These are phyloP conservation scores for Horisme vitalbata DNA, from an alignment of 2,888 invertebrate species.

Conservation along the genomic window DNA sequence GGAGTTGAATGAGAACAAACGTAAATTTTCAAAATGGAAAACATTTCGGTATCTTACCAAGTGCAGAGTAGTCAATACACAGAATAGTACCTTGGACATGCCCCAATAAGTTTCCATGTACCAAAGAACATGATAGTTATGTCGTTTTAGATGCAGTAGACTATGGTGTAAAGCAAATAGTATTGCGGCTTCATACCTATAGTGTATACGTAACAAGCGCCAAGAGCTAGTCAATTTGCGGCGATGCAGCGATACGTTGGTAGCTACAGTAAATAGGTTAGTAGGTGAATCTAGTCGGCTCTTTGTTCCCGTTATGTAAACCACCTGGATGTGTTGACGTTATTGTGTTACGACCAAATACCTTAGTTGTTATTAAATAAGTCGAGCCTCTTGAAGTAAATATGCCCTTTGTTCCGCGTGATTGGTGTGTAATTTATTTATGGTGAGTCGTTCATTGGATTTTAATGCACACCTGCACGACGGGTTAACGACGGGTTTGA, in stretches of 20 bases:
- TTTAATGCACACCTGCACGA: slow-evolving; percentile 16
- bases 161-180: neutral
- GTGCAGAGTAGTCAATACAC: no score
- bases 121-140: no score
- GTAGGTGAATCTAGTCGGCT: slow-evolving; percentile 48
- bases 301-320: slow-evolving; percentile 47
- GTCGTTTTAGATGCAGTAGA: no score
- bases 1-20: no score
- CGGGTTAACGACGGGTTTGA: no score
- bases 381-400: no score
- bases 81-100: no score
- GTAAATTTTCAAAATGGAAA: no score
- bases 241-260: slow-evolving; percentile 30
- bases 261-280: slow-evolving; percentile 47
- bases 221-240: slow-evolving; percentile 42
- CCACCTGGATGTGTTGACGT: slow-evolving; percentile 37
- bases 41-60: no score
- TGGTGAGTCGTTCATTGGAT: slow-evolving; percentile 1
- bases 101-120: no score
- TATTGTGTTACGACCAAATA: slow-evolving; percentile 40
- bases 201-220: slow-evolving; percentile 5
- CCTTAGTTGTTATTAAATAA: slow-evolving; percentile 1
- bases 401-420: neutral
- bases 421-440: slow-evolving; percentile 16
- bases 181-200: slow-evolving; percentile 3